A percentile compares a stretch with the other conserved stretches of the same genome.
These are phyloP conservation scores for Brenthis ino DNA, from an alignment of 2,888 invertebrate genomes.

Conservation along the genomic window DNA sequence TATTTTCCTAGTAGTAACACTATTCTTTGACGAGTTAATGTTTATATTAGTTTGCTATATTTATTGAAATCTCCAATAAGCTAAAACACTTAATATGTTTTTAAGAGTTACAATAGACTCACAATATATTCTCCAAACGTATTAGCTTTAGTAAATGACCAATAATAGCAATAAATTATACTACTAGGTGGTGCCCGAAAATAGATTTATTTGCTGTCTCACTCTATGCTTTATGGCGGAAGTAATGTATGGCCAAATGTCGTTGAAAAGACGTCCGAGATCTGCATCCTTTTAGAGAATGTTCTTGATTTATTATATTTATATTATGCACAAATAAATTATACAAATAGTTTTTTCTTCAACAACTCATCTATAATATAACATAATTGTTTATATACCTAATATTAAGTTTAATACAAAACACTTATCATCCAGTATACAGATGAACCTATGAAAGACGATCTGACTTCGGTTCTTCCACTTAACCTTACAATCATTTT, in stretches of 20 bases:
- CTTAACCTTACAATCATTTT: no score
- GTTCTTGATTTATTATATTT: background rate
- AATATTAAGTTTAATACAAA: no score
- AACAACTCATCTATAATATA: no score
- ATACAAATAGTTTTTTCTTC: background rate
- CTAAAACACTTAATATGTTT: no score
- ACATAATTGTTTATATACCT: no score
- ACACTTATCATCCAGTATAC: no score
- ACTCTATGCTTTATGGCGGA: constrained; percentile 1
- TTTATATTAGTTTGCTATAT: no score
- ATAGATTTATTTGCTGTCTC: constrained; percentile 10
- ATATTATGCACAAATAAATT: constrained; percentile 1
- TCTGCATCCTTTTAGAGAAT: constrained; percentile 9
- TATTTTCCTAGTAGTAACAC: no score
- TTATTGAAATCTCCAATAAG: no score
- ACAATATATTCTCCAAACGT: background rate
- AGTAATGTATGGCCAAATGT: background rate
- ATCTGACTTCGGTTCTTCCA: no score
- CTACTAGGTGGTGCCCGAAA: background rate
- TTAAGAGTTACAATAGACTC: background rate
- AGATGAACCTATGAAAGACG: no score
- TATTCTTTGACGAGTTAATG: no score
- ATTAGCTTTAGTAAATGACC: constrained; percentile 16
- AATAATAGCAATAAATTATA: constrained; percentile 15
- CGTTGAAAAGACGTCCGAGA: background rate